A percentile compares a stretch with the other conserved stretches of the same genome.
Evolutionary conservation across 2,888 invertebrate species (phyloP).

Genomic region (Disparrhopalites patrizii): DNA sequence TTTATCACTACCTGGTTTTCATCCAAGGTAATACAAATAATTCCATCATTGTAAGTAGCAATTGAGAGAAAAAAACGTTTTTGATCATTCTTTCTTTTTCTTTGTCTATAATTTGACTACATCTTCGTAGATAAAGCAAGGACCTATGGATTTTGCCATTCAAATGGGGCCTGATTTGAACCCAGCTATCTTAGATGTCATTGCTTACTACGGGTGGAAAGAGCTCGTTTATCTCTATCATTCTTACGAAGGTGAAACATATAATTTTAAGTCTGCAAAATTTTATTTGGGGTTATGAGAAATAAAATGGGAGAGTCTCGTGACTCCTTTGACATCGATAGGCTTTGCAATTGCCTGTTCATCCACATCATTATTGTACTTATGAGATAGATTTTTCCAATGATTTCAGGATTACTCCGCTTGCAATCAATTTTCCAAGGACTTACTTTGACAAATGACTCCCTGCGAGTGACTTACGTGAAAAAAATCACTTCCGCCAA

Average conservation of each 20-base stretch:
- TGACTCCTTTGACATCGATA: too few species aligned
- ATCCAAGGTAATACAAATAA: constrained; percentile 26
- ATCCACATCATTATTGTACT: too few species aligned
- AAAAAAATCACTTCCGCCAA: constrained; percentile 80
- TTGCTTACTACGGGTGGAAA: constrained; percentile 85
- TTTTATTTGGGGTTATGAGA: too few species aligned
- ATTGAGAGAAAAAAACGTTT: too few species aligned
- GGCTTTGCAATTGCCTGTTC: too few species aligned
- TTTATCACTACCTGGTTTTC: constrained; percentile 92
- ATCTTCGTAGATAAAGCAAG: constrained; percentile 2
- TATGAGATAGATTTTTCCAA: too few species aligned
- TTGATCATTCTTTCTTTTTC: too few species aligned
- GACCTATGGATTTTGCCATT: constrained; percentile 68
- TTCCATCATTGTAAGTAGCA: not conserved
- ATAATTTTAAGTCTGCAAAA: not conserved
- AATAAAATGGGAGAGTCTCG: too few species aligned
- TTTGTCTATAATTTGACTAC: not conserved
- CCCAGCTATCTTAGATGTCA: constrained; percentile 89
- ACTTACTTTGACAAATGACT: constrained; percentile 74
- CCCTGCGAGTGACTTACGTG: constrained; percentile 80
- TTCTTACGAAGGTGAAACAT: constrained; percentile 73
- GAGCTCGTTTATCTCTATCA: constrained; percentile 86
- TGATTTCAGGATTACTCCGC: constrained; percentile 70
- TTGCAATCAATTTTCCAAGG: constrained; percentile 90
- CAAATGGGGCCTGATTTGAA: constrained; percentile 94